Conservation (phyloP, 2,888 invertebrate species). For the Hedya salicella region DNA sequence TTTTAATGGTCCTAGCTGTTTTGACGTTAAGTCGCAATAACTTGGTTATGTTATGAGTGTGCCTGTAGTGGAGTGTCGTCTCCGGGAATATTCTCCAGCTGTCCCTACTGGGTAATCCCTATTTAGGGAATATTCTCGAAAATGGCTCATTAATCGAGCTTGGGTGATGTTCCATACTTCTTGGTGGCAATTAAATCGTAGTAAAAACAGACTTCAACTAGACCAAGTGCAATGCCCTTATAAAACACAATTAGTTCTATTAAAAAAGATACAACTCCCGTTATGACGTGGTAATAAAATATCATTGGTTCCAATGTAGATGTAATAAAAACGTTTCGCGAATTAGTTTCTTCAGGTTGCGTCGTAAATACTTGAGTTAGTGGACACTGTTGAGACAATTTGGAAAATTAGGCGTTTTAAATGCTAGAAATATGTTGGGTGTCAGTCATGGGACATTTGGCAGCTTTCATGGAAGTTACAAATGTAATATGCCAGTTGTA, state of each 20-base stretch:
- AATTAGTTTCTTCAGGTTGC: not conserved
- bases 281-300: slow-evolving; percentile 26
- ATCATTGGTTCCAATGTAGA: slow-evolving; percentile 29
- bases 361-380: slow-evolving; percentile 11
- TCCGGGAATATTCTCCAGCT: too few species aligned
- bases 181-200: not conserved
- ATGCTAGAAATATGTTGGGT: not conserved
- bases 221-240: slow-evolving; percentile 35
- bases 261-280: slow-evolving; percentile 11
- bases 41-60: too few species aligned
- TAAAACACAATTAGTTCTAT: slow-evolving; percentile 35
- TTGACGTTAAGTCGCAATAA: too few species aligned
- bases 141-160: not conserved
- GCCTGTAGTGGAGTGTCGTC: too few species aligned
- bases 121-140: too few species aligned
- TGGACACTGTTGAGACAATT: slow-evolving; percentile 22
- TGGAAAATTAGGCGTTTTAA: slow-evolving; percentile 12
- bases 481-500: too few species aligned
- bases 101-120: too few species aligned
- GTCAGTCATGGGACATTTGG: not conserved
- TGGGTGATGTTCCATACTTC: not conserved
- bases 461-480: too few species aligned
- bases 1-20: too few species aligned
- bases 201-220: slow-evolving; percentile 5
- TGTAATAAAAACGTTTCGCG: slow-evolving; percentile 26